Conservation (phyloP, 2,797 vertebrate species). For the Pelochelys cantorii region DNA sequence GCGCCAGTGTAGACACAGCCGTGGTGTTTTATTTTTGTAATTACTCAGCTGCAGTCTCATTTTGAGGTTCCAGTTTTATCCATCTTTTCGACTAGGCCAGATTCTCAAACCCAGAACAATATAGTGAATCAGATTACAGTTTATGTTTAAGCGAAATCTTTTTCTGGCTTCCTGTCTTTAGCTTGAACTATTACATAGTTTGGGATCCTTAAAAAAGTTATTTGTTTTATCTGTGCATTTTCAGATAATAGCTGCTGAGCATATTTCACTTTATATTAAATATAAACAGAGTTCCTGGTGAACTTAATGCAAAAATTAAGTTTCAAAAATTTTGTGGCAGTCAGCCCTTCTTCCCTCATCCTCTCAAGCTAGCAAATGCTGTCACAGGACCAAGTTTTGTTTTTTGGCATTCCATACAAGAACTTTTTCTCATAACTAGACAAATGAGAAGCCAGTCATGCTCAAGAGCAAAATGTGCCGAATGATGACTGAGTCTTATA, state of each 20-base stretch:
- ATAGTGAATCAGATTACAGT: not conserved
- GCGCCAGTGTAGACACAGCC: too few relatives aligned
- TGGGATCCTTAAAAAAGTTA: not conserved
- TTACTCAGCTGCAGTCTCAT: not conserved
- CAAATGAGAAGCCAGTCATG: not conserved
- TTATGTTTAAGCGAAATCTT: not conserved
- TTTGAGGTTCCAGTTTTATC: not conserved
- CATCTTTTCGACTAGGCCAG: not conserved
- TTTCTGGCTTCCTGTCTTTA: not conserved
- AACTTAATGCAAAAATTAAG: not conserved
- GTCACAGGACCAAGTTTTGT: not conserved
- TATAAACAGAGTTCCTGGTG: not conserved
- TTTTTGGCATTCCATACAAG: not conserved
- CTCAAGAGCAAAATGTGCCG: not conserved
- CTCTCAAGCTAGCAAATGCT: not conserved
- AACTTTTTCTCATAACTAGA: not conserved
- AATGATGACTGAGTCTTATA: not conserved
- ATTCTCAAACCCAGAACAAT: not conserved
- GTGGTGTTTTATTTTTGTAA: not conserved
- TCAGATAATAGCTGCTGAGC: not conserved
- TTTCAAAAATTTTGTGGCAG: not conserved
- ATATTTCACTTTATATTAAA: not conserved
- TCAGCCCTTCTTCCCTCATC: not conserved
- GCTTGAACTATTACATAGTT: not conserved
- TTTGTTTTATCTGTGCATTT: not conserved